Percentiles rank a stretch among this genome's conserved stretches.
These are phyloP conservation scores for Sander vitreus DNA, from an alignment of 2,113 vertebrate species.

Conservation along the genomic window DNA sequence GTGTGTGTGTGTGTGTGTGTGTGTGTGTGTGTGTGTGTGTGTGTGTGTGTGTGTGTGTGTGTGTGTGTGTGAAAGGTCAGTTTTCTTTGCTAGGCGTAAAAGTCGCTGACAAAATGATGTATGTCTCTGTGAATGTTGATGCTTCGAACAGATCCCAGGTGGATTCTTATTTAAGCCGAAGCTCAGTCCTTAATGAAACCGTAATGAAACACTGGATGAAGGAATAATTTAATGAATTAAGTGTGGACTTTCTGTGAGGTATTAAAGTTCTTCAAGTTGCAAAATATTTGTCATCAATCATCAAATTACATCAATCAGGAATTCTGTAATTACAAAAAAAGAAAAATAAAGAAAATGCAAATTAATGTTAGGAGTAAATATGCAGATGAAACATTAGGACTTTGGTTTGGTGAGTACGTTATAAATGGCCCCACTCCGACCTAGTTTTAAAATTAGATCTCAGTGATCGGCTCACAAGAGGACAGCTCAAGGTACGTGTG, in stretches of 20 bases:
- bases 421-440: not conserved
- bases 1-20: not conserved
- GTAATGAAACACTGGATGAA: not conserved
- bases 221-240: not conserved
- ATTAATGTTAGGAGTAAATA: not conserved
- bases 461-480: no score
- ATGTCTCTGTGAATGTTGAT: slow-evolving; percentile 41
- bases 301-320: no score
- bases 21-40: slow-evolving; percentile 6
- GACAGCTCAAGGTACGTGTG: no score
- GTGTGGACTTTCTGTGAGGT: not conserved
- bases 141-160: slow-evolving; percentile 55
- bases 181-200: not conserved
- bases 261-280: not conserved
- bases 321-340: not conserved
- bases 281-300: no score
- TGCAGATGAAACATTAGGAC: not conserved
- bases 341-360: not conserved
- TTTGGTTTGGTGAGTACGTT: not conserved
- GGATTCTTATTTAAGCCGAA: slow-evolving; percentile 16
- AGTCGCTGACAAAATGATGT: slow-evolving; percentile 57
- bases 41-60: not conserved
- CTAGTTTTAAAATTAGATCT: no score
- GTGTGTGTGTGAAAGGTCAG: slow-evolving; percentile 64
- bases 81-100: slow-evolving; percentile 44